A percentile compares a stretch with the other conserved stretches of the same genome.
Evolutionary conservation across 2,113 vertebrate species (phyloP).

Genomic region (Syngnathus typhle): DNA sequence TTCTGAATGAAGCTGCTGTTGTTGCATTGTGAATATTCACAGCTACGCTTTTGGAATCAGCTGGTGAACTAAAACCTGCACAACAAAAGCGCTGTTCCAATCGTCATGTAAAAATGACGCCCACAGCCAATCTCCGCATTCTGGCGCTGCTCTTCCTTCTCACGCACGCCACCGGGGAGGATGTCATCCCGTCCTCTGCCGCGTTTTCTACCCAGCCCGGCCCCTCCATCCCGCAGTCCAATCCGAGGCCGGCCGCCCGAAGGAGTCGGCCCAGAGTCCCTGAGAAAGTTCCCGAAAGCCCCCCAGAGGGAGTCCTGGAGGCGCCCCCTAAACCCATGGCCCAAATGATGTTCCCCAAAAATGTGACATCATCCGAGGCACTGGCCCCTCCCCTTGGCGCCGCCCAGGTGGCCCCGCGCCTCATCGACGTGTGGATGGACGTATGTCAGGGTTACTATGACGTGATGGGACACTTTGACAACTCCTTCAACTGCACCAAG

Average conservation of each 20-base stretch:
- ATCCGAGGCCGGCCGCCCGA: constrained; percentile 47
- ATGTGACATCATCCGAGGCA: constrained; percentile 63
- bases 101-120: constrained; percentile 76
- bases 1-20: constrained; percentile 39
- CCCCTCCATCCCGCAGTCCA: constrained; percentile 45
- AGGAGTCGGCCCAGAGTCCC: constrained; percentile 36
- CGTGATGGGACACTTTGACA: constrained; percentile 89
- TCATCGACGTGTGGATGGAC: constrained; percentile 72
- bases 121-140: constrained; percentile 67
- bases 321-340: constrained; percentile 61
- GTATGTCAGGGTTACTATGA: constrained; percentile 86
- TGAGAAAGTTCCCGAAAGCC: constrained; percentile 31
- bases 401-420: constrained; percentile 63
- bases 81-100: constrained; percentile 29
- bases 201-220: constrained; percentile 32
- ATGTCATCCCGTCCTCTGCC: constrained; percentile 21
- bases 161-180: constrained; percentile 47
- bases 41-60: constrained; percentile 38
- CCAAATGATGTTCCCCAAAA: constrained; percentile 72
- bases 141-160: constrained; percentile 67
- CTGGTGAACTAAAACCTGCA: not conserved
- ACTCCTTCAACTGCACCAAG: constrained; percentile 86
- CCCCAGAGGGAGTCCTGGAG: constrained; percentile 52
- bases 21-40: constrained; percentile 29
- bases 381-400: constrained; percentile 67